phyloP scores from a whole-genome alignment of 2,888 invertebrate genomes.

The Dascillus cervinus region DNA sequence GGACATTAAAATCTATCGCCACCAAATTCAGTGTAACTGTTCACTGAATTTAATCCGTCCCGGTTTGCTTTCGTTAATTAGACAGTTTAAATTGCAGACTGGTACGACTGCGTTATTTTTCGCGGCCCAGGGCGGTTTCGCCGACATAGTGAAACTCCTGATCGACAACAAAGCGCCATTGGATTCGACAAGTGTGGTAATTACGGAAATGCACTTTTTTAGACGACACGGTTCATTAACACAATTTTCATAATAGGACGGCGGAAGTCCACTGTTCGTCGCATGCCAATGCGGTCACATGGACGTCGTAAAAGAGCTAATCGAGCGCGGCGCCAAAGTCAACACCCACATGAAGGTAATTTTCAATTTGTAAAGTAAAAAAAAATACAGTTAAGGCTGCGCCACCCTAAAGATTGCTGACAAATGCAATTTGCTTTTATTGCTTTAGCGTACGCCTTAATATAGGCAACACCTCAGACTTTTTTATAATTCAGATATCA shows the following conservation, averaged over 20 bases:
- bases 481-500: too few relatives aligned
- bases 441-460: too few relatives aligned
- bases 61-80: too few relatives aligned
- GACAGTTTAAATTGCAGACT: constrained; percentile 55
- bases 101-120: constrained; percentile 91
- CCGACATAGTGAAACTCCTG: constrained; percentile 72
- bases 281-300: constrained; percentile 88
- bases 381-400: too few relatives aligned
- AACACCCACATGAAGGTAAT: constrained; percentile 77
- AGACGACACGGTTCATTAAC: constrained; percentile 1
- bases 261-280: constrained; percentile 90
- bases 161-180: constrained; percentile 71
- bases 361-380: too few relatives aligned
- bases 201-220: too few relatives aligned
- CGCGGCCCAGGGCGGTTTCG: constrained; percentile 86
- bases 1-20: too few relatives aligned
- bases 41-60: too few relatives aligned
- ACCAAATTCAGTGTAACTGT: too few relatives aligned
- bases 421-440: too few relatives aligned
- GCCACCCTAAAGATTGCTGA: too few relatives aligned
- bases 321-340: constrained; percentile 73
- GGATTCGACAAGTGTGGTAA: constrained; percentile 71
- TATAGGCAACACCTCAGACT: too few relatives aligned
- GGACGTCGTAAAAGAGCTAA: constrained; percentile 77
- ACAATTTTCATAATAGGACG: constrained; percentile 57